Evolutionary conservation across 2,113 vertebrate species (phyloP).

Genomic region (human (Homo sapiens)): GRCh38 chr17:10935501-10936000

Average conservation of each 20-base stretch:
- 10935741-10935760: not conserved
- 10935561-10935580: not conserved
- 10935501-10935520: not conserved
- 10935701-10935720: not conserved
- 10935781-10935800: not conserved
- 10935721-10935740: not conserved
- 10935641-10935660: not conserved
- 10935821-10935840: not conserved
- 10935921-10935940: not conserved
- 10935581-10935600: rapidly evolving
- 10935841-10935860: not conserved
- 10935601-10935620: not conserved
- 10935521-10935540: too few species aligned
- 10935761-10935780: not conserved
- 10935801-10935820: not conserved
- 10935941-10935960: not conserved
- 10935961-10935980: not conserved
- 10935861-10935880: not conserved
- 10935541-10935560: not conserved
- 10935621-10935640: not conserved
- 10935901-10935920: not conserved
- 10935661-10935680: rapidly evolving
- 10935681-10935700: not conserved
- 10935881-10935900: not conserved
- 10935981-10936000: not conserved